Base-by-base conservation (phyloP, 2,888 invertebrate species). In the Acanthosepion pharaonis region DNA sequence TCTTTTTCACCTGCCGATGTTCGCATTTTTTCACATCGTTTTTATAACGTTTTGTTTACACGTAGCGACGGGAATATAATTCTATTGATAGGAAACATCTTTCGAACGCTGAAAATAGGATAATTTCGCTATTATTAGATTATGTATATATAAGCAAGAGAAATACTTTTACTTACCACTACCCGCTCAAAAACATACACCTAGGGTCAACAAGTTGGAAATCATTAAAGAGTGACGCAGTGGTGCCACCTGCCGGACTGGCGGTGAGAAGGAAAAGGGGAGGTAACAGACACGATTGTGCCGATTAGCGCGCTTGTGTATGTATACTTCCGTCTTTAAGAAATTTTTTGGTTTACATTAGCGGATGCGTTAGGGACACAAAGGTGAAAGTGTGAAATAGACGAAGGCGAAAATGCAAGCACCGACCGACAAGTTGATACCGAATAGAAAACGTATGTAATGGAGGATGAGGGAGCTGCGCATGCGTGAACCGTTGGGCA, bases 201-300 rank as follows among this genome's bases (percentile, higher is more conserved):
- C 78, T 78, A 78, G 78, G 78, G 78, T 78, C 78, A 78, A 78
- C 78, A 78, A 78, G 78, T 78, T 78, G 78, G 78, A 78, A 78
- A 78, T 78, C 78, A 33, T 23, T 59, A 59, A 59, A 59, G 20
- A 59, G 59, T 59, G 59, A 59, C 59, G 59, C 59, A 59, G 59
- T 78, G 78, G 78, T 78, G 78, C 78, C 78, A 78, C 78, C 78
- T 78, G 78, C 78, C 78, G 78, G 78, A 78, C 78, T 78, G 33
- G 78, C 33, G n/a, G 78, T 11, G 78, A 11, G 11, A 15, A 11
- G 33, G n/a, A 15, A 15, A 33, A 11, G n/a, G n/a, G 9, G 15
- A 11, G 78, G n/a, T 78, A 11, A 78, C 33, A 11, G 78, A 33
- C 78, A 78, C 78, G n/a, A 33, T 78, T n/a, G 78, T 33, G 78